These are phyloP conservation scores for Myripristis murdjan DNA, from an alignment of 2,797 vertebrate genomes.

Conservation along the genomic window DNA sequence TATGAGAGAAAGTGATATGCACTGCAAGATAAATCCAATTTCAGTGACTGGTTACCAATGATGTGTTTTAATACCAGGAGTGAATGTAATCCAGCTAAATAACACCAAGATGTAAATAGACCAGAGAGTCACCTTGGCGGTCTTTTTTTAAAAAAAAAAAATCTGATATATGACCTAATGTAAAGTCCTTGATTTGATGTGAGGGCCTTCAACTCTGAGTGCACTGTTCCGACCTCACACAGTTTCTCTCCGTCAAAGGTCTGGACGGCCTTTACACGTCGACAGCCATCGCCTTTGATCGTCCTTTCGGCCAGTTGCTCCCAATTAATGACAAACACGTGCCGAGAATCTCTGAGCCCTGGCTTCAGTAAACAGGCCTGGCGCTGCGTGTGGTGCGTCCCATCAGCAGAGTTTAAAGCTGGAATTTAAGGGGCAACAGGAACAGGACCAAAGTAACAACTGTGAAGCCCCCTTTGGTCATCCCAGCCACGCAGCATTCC, in stretches of 20 bases:
- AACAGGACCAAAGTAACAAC: conserved; percentile 45
- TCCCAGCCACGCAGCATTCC: conserved; percentile 46
- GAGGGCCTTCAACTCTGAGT: not conserved
- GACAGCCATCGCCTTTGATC: conserved; percentile 44
- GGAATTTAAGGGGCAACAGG: conserved; percentile 53
- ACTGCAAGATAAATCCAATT: too few species aligned
- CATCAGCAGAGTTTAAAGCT: conserved; percentile 50
- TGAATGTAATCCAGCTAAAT: too few species aligned
- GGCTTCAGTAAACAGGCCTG: conserved; percentile 65
- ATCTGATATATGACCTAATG: too few species aligned
- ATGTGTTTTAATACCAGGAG: too few species aligned
- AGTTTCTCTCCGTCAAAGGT: conserved; percentile 15
- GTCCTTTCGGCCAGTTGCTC: conserved; percentile 43
- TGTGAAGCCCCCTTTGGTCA: conserved; percentile 2
- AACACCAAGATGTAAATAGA: too few species aligned
- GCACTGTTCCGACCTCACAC: not conserved
- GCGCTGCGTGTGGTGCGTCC: conserved; percentile 43
- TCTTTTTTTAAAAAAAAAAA: too few species aligned
- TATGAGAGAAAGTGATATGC: too few species aligned
- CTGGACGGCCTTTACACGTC: conserved; percentile 33
- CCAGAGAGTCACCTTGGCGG: too few species aligned
- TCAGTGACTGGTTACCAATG: too few species aligned
- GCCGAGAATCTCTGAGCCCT: conserved; percentile 53
- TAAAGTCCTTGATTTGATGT: too few species aligned
- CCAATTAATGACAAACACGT: conserved; percentile 65